Percentiles rank a stretch among this genome's conserved stretches.
These are phyloP conservation scores for Erynnis tages DNA, from an alignment of 2,888 invertebrate species.

Conservation along the genomic window DNA sequence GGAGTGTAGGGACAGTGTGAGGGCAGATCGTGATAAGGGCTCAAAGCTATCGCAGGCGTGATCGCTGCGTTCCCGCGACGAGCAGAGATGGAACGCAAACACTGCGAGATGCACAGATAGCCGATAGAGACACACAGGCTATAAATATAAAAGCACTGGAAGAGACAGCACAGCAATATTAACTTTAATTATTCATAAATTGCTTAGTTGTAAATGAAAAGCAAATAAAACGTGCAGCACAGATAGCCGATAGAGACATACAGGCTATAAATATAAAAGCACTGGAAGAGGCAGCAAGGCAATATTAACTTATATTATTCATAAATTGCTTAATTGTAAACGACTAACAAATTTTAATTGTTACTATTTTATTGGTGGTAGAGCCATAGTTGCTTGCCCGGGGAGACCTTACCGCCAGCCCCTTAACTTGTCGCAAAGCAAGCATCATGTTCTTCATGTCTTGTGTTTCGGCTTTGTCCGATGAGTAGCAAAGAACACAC, in stretches of 20 bases:
- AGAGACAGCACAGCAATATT: conserved; percentile 32
- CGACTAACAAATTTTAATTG: conserved; percentile 80
- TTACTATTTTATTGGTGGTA: no score
- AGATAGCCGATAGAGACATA: conserved; percentile 71
- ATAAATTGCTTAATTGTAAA: no score
- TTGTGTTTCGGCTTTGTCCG: no score
- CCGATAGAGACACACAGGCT: conserved; percentile 53
- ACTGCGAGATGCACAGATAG: conserved; percentile 75
- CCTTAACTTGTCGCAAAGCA: no score
- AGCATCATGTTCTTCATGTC: no score
- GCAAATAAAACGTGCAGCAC: conserved; percentile 74
- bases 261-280: conserved; percentile 34
- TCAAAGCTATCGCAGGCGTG: conserved; percentile 74
- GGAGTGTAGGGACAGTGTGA: conserved; percentile 20
- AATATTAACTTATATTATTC: neutral
- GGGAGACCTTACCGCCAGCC: no score
- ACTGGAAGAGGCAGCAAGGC: conserved; percentile 43
- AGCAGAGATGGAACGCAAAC: conserved; percentile 80
- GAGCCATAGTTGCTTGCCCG: no score
- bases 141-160: conserved; percentile 45
- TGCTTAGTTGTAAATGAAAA: no score
- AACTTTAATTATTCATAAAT: no score
- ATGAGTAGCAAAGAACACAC: no score
- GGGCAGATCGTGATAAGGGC: conserved; percentile 55
- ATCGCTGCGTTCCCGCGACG: conserved; percentile 69